Conservation (phyloP, 2,797 vertebrate species). For the Sandelia bainsii region DNA sequence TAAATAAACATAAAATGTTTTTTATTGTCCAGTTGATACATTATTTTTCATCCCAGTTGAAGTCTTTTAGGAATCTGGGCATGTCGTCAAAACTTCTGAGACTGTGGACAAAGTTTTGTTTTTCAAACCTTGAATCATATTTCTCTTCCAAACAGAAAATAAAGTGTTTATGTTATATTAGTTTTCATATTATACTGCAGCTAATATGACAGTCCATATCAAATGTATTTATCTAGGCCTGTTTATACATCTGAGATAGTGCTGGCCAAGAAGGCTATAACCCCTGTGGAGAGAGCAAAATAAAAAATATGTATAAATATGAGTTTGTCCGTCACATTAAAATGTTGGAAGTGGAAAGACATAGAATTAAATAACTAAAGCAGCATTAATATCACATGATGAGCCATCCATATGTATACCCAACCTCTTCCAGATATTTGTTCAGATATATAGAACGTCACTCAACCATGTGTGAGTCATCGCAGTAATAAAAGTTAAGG, state of each 20-base stretch:
- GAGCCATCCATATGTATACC: constrained; percentile 43
- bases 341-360: constrained; percentile 26
- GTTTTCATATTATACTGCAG: constrained; percentile 5
- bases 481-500: constrained; percentile 51
- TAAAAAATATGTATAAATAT: constrained; percentile 12
- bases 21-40: constrained; percentile 6
- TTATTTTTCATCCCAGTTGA: constrained; percentile 16
- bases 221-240: constrained; percentile 6
- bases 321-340: constrained; percentile 7
- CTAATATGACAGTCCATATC: constrained; percentile 14
- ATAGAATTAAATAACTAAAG: constrained; percentile 27
- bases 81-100: not conserved
- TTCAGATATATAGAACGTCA: constrained; percentile 37
- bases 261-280: not conserved
- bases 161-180: constrained; percentile 1
- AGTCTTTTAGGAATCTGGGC: constrained; percentile 16
- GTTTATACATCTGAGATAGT: not conserved
- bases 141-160: constrained; percentile 17
- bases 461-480: constrained; percentile 47
- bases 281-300: constrained; percentile 3
- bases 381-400: constrained; percentile 31
- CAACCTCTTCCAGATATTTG: constrained; percentile 35
- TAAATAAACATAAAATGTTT: not conserved
- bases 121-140: constrained; percentile 18
- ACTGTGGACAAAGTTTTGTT: constrained; percentile 11